These are phyloP conservation scores for Drosophila murphyi DNA, from an alignment of 1,140 invertebrate genomes.

Conservation along the genomic window DNA sequence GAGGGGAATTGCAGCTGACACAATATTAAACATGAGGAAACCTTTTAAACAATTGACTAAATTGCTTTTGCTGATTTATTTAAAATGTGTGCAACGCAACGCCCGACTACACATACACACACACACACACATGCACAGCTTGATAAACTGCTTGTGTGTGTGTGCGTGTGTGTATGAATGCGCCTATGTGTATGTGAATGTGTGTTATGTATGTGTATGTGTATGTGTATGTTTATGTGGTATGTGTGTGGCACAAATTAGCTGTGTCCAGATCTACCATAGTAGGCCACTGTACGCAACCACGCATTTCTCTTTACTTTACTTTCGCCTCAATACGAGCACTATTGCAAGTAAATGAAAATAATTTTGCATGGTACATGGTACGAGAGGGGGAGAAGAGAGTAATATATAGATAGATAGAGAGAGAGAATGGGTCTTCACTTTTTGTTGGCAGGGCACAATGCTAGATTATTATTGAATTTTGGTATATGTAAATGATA, in stretches of 20 bases:
- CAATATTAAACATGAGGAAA: slow-evolving; percentile 48
- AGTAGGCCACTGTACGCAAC: slow-evolving; percentile 84
- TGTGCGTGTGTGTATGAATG: slow-evolving; percentile 15
- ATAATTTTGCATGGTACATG: slow-evolving; percentile 46
- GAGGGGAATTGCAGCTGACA: slow-evolving; percentile 33
- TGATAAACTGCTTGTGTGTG: slow-evolving; percentile 1
- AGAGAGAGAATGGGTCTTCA: neutral
- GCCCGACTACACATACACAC: slow-evolving; percentile 37
- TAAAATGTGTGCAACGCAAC: slow-evolving; percentile 24
- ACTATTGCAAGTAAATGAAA: slow-evolving; percentile 33
- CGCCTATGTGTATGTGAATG: slow-evolving; percentile 24
- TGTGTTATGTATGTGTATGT: slow-evolving; percentile 29
- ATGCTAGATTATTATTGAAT: slow-evolving; percentile 35
- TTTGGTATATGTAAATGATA: slow-evolving; percentile 41
- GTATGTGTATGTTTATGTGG: slow-evolving; percentile 1
- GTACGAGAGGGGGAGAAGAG: neutral
- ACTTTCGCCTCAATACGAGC: slow-evolving; percentile 51
- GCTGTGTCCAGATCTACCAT: slow-evolving; percentile 84
- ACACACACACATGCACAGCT: slow-evolving; percentile 20
- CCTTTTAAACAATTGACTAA: slow-evolving; percentile 56
- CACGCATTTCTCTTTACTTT: slow-evolving; percentile 74
- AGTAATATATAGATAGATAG: neutral
- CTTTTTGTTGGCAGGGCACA: slow-evolving; percentile 15
- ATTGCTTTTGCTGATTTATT: slow-evolving; percentile 53
- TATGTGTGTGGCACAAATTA: slow-evolving; percentile 41